Base-by-base conservation (phyloP, 2,888 invertebrate genomes). In the Hemicrepidius hirtus region DNA sequence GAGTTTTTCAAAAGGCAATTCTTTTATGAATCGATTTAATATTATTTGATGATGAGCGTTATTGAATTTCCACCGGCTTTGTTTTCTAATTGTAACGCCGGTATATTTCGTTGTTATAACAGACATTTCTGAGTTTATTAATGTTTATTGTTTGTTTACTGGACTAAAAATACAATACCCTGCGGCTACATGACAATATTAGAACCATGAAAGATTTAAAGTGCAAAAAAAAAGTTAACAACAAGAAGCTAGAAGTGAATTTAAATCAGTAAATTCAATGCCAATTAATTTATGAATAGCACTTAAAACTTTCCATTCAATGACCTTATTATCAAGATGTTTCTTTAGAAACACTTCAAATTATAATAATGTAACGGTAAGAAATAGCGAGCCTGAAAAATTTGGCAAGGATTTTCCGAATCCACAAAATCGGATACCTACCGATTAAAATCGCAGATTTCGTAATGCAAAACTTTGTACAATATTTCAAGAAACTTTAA, bases 101-200 rank as follows among this genome's bases (percentile, higher is more conserved):
- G 9, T n/a, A 13, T 7, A 9, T 46, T n/a, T 62, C 44, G 44
- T 32, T 62, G 18, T 62, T 12, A 44, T 24, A 24, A 32, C 20
- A 46, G 10, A 32, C 28, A 7, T 12, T 32, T 44, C 32, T 28
- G 18, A 44, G 62, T 62, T 62, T 62, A 21, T 13, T 24, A 62
- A 44, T 62, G 32, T 59, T 62, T 46, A 62, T 12, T 62, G 62
- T 62, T 62, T 46, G 62, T 32, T 18, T 13, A 62, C 28, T 13
- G 44, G n/a, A 10, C 6, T 41, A 13, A n/a, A 40, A 40, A 24
- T 7, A 9, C 1, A 9, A 9, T 9, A 9, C 32, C 32, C 32
- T 32, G 32, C 32, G 1, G 9, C 7, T 5, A 32, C 7, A 1
- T n/a, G n/a, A n/a, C 4, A 32, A 32, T 32, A 32, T 32, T 32